Percentiles rank a stretch among this genome's conserved stretches.
These are phyloP conservation scores for Crepidodera aurea DNA, from an alignment of 2,888 invertebrate genomes.

Conservation along the genomic window DNA sequence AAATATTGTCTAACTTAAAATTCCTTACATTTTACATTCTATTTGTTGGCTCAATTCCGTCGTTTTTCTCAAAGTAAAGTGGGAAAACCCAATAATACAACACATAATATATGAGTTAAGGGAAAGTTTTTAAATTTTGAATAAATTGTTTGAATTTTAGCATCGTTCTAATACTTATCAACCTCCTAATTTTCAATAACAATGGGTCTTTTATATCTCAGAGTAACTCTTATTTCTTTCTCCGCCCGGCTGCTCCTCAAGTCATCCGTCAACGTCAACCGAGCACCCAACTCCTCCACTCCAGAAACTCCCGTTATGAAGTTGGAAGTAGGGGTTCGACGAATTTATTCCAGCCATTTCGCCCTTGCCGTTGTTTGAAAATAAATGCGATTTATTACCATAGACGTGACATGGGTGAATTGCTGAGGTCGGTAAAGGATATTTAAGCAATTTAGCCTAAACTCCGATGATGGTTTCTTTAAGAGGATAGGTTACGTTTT, in stretches of 20 bases:
- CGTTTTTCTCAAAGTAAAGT: too few species aligned
- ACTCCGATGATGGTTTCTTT: background rate
- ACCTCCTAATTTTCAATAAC: too few species aligned
- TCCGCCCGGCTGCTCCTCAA: background rate
- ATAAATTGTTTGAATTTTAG: too few species aligned
- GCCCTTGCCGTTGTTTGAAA: constrained; percentile 27
- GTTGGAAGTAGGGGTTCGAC: constrained; percentile 32
- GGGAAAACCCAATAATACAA: too few species aligned
- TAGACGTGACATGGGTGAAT: constrained; percentile 5
- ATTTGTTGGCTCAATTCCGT: too few species aligned
- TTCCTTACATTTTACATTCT: too few species aligned
- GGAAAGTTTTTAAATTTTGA: too few species aligned
- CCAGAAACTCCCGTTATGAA: constrained; percentile 29
- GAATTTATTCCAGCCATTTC: constrained; percentile 31
- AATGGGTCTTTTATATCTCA: too few species aligned
- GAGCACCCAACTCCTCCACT: constrained; percentile 16
- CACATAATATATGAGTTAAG: too few species aligned
- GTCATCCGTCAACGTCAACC: constrained; percentile 22
- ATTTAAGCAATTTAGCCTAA: background rate
- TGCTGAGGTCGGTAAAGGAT: background rate
- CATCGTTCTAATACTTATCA: too few species aligned
- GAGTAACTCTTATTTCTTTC: background rate
- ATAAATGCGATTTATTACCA: constrained; percentile 40
- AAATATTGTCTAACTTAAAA: too few species aligned
- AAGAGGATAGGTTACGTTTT: too few species aligned